Evolutionary conservation across 1,140 invertebrate species (phyloP).

Genomic region (Drosophila nasuta): DNA sequence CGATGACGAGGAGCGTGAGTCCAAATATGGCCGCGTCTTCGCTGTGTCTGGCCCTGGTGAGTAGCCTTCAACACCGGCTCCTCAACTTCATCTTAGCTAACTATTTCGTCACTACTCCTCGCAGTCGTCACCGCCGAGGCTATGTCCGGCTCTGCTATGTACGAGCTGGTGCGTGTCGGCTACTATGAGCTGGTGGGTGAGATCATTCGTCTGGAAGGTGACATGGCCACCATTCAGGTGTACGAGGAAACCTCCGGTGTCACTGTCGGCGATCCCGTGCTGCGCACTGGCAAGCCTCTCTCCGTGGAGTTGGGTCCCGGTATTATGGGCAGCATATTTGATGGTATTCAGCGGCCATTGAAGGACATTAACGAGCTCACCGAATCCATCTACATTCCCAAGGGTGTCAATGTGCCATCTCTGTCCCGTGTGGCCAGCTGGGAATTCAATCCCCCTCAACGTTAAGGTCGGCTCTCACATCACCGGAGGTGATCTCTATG

Average conservation of each 20-base stretch:
- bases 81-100: neutral
- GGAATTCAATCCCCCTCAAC: slow-evolving; percentile 97
- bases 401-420: slow-evolving; percentile 98
- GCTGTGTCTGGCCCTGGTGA: slow-evolving; percentile 98
- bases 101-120: neutral
- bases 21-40: slow-evolving; percentile 97
- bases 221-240: slow-evolving; percentile 99
- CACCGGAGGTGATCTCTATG: slow-evolving; percentile 99
- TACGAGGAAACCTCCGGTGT: slow-evolving; percentile 99
- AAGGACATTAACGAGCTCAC: slow-evolving; percentile 98
- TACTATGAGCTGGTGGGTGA: slow-evolving; percentile 99
- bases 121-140: slow-evolving; percentile 99
- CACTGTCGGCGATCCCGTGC: slow-evolving; percentile 99
- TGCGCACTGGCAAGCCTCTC: slow-evolving; percentile 98
- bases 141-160: slow-evolving; percentile 99
- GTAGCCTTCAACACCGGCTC: slow-evolving; percentile 10
- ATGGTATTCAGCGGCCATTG: slow-evolving; percentile 99
- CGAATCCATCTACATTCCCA: slow-evolving; percentile 99
- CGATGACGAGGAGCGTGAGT: slow-evolving; percentile 94
- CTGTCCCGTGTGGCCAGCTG: slow-evolving; percentile 93
- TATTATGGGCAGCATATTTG: slow-evolving; percentile 99
- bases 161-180: slow-evolving; percentile 99
- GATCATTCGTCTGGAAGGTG: slow-evolving; percentile 99
- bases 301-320: slow-evolving; percentile 98
- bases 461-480: slow-evolving; percentile 97